phyloP scores from a whole-genome alignment of 2,888 invertebrate genomes.

The Caenorhabditis sp. region DNA sequence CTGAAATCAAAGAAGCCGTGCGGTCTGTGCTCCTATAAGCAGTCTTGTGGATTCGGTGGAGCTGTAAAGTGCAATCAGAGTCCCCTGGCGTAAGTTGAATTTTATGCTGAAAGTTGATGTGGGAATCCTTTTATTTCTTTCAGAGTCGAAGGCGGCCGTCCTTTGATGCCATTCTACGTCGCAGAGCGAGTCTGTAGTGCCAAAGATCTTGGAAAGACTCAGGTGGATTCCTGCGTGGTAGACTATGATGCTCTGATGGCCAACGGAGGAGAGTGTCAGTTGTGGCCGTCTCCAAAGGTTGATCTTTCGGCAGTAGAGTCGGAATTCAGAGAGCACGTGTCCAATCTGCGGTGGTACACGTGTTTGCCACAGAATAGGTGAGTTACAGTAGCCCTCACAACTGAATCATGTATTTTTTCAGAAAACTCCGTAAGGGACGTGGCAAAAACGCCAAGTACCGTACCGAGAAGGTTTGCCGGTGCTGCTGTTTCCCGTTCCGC shows the following conservation, averaged over 20 bases:
- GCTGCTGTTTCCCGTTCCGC: constrained; percentile 82
- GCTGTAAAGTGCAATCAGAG: constrained; percentile 78
- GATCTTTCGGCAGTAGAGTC: constrained; percentile 78
- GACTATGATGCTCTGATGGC: constrained; percentile 78
- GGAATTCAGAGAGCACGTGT: constrained; percentile 77
- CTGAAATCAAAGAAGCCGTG: constrained; percentile 76
- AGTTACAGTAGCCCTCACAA: constrained; percentile 6
- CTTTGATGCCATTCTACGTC: constrained; percentile 81
- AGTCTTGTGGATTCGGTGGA: constrained; percentile 82
- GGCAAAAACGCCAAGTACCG: constrained; percentile 70
- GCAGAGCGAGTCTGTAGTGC: constrained; percentile 80
- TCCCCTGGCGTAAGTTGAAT: constrained; percentile 77
- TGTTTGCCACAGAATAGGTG: constrained; percentile 78
- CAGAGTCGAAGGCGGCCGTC: constrained; percentile 79
- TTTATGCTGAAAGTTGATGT: too few species aligned
- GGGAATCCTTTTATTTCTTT: too few species aligned
- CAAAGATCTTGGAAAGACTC: constrained; percentile 77
- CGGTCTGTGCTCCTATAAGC: constrained; percentile 81
- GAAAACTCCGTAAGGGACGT: constrained; percentile 66
- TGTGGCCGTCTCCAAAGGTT: constrained; percentile 80
- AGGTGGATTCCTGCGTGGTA: constrained; percentile 78
- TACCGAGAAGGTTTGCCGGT: constrained; percentile 79
- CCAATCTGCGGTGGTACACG: constrained; percentile 78
- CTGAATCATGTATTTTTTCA: constrained; percentile 18
- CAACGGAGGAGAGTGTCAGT: constrained; percentile 78